These are phyloP conservation scores for Cottoperca gobio DNA, from an alignment of 2,797 vertebrate species.

Conservation along the genomic window DNA sequence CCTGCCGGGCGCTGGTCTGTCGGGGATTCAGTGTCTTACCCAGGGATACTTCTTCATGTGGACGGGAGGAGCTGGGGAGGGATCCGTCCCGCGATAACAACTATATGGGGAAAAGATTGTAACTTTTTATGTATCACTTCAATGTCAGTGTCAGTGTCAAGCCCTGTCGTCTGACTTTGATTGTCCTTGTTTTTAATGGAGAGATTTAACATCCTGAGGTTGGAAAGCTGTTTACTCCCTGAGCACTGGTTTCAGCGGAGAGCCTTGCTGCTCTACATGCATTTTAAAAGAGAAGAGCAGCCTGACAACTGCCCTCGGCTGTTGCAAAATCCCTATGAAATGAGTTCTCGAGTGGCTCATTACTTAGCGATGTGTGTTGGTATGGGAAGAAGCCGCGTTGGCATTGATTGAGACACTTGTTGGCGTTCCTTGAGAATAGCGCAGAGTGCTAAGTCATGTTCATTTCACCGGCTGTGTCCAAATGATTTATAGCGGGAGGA, in stretches of 20 bases:
- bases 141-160: no score
- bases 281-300: constrained; percentile 9
- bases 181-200: not conserved
- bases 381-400: constrained; percentile 18
- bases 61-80: no score
- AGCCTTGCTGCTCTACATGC: constrained; percentile 6
- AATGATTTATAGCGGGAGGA: constrained; percentile 47
- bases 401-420: constrained; percentile 55
- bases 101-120: not conserved
- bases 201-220: not conserved
- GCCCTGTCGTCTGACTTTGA: no score
- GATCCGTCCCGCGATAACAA: not conserved
- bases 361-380: constrained; percentile 40
- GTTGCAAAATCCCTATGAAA: constrained; percentile 27
- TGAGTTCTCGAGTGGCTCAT: constrained; percentile 56
- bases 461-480: constrained; percentile 56
- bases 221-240: constrained; percentile 2
- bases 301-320: constrained; percentile 24
- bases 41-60: no score
- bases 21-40: no score
- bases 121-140: no score
- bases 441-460: constrained; percentile 61
- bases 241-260: not conserved
- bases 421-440: constrained; percentile 32
- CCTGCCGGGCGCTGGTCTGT: no score